A percentile compares a stretch with the other conserved stretches of the same genome.
Conservation (phyloP, 2,888 invertebrate genomes). For the Brachyptera risi region DNA sequence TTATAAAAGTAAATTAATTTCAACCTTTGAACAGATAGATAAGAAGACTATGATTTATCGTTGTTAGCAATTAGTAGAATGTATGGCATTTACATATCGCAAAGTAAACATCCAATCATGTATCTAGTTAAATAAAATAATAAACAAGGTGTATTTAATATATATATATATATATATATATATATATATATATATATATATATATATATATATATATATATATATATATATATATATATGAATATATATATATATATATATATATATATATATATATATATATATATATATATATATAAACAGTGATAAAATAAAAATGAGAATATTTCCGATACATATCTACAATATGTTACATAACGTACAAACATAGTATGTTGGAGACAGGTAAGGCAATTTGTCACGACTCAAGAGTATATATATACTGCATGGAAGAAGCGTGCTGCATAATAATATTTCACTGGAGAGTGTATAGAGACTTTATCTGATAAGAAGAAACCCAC, state of each 20-base stretch:
- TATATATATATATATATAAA: too few relatives aligned
- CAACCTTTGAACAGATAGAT: background rate
- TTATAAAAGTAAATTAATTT: conserved; percentile 17
- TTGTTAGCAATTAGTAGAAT: conserved; percentile 25
- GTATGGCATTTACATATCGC: conserved; percentile 24
- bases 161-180: too few relatives aligned
- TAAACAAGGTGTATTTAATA: background rate
- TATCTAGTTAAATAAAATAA: background rate
- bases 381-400: conserved; percentile 10
- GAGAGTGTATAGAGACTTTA: background rate
- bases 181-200: too few relatives aligned
- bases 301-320: background rate
- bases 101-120: conserved; percentile 23
- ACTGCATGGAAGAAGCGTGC: background rate
- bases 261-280: too few relatives aligned
- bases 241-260: too few relatives aligned
- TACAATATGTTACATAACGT: background rate
- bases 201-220: too few relatives aligned
- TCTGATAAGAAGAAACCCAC: conserved; percentile 8
- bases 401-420: background rate
- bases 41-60: background rate
- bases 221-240: too few relatives aligned
- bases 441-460: conserved; percentile 6
- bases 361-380: background rate
- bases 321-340: background rate